Percentiles rank a stretch among this genome's conserved stretches.
phyloP scores from a whole-genome alignment of 2,113 vertebrate species.

The Lagenorhynchus albirostris region DNA sequence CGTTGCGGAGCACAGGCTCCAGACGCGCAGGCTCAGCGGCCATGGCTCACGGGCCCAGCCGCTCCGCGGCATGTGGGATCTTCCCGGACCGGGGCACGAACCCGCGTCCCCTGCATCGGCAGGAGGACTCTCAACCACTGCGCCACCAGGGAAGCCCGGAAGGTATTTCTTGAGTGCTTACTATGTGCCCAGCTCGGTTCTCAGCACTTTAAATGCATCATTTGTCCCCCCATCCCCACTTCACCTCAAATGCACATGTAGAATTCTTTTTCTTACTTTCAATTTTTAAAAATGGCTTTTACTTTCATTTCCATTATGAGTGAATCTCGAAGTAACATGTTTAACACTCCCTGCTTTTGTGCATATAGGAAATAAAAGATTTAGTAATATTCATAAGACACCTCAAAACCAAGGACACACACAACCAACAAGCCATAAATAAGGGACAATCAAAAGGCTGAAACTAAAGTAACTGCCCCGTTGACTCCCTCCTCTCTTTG shows the following conservation, averaged over 20 bases:
- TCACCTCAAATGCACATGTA: not conserved
- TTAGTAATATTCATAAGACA: not conserved
- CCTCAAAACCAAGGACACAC: not conserved
- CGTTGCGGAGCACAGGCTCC: too few relatives aligned
- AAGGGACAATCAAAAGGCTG: not conserved
- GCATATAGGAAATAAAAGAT: not conserved
- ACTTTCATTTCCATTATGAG: conserved; percentile 45
- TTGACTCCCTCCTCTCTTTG: not conserved
- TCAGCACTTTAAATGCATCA: not conserved
- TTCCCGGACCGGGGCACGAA: too few relatives aligned
- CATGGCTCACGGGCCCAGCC: too few relatives aligned
- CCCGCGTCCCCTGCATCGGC: too few relatives aligned
- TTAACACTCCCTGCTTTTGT: not conserved
- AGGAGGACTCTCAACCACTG: too few relatives aligned
- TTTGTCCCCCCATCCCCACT: not conserved
- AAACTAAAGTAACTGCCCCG: not conserved
- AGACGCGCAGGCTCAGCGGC: too few relatives aligned
- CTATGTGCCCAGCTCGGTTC: not conserved
- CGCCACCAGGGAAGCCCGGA: too few relatives aligned
- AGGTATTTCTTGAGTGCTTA: not conserved
- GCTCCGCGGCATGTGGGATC: too few relatives aligned
- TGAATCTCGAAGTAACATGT: not conserved
- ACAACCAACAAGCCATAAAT: not conserved
- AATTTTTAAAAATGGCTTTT: not conserved
- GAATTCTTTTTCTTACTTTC: conserved; percentile 1